These are phyloP conservation scores for Argyresthia goedartella DNA, from an alignment of 2,888 invertebrate genomes.

Conservation along the genomic window DNA sequence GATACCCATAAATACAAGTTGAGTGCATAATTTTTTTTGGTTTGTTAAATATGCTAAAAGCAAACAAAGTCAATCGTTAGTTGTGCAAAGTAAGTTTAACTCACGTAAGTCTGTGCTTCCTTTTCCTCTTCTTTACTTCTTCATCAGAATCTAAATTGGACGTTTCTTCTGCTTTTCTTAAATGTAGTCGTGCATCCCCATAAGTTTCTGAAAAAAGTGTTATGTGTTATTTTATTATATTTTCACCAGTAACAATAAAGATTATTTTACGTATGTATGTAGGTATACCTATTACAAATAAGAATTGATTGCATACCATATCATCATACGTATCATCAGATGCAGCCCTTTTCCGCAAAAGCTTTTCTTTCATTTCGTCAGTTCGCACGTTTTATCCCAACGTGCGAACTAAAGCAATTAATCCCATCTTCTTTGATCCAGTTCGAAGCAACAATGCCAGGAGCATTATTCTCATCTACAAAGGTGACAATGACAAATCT, in stretches of 20 bases:
- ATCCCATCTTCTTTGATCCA: slow-evolving; percentile 1
- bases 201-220: neutral
- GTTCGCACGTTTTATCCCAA: slow-evolving; percentile 5
- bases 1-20: neutral
- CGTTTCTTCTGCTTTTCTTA: neutral
- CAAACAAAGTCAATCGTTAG: neutral
- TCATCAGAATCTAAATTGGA: neutral
- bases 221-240: neutral
- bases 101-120: neutral
- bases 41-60: neutral
- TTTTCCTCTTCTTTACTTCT: neutral
- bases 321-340: neutral
- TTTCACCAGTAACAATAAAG: neutral
- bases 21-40: neutral
- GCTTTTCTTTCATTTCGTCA: neutral
- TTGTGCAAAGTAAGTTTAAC: neutral
- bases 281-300: neutral
- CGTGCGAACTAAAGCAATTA: neutral
- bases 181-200: neutral
- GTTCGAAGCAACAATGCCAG: slow-evolving; percentile 1
- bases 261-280: neutral
- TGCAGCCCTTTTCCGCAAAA: slow-evolving; percentile 1
- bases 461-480: slow-evolving; percentile 3
- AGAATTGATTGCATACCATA: neutral
- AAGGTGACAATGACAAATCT: slow-evolving; percentile 4